phyloP scores from a whole-genome alignment of 2,113 vertebrate genomes.

The Abramis brama region DNA sequence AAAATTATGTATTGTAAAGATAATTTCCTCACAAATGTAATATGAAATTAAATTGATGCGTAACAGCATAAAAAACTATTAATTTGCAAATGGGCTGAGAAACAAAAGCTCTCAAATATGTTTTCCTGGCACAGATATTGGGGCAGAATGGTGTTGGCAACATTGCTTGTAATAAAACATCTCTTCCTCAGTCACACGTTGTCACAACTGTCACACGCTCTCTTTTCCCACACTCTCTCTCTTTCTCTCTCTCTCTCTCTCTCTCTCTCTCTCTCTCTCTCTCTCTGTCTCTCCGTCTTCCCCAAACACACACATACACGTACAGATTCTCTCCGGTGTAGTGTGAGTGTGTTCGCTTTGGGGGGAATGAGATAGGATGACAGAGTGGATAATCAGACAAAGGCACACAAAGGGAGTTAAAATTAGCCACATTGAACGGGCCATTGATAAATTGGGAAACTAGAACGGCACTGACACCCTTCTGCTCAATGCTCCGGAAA shows the following conservation, averaged over 20 bases:
- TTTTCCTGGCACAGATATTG: background rate
- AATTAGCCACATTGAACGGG: conserved; percentile 39
- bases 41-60: background rate
- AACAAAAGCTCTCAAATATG: background rate
- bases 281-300: background rate
- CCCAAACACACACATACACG: conserved; percentile 30
- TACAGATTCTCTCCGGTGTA: conserved; percentile 4
- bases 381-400: conserved; percentile 53
- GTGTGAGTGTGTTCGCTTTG: conserved; percentile 15
- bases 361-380: conserved; percentile 45
- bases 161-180: conserved; percentile 22
- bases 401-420: conserved; percentile 31
- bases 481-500: conserved; percentile 5
- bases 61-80: background rate
- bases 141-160: background rate
- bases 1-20: background rate
- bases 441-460: conserved; percentile 36
- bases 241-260: background rate
- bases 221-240: background rate
- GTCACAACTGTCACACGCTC: conserved; percentile 9
- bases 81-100: background rate
- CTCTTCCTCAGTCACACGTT: background rate
- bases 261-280: background rate
- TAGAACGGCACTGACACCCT: conserved; percentile 35
- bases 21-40: background rate